Conservation (phyloP, 2,888 invertebrate genomes). For the Congeria kusceri region DNA sequence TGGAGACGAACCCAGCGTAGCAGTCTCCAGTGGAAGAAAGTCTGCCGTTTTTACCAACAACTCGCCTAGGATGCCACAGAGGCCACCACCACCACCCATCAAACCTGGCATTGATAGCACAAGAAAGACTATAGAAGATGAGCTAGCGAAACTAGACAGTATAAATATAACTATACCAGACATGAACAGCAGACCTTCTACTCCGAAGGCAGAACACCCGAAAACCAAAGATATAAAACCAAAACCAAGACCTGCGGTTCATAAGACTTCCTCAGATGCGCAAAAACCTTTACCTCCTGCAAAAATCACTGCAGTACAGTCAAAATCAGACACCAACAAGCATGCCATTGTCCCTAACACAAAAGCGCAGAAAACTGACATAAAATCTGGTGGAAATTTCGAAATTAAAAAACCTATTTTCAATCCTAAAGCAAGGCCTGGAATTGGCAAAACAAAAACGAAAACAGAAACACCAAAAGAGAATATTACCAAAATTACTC, state of each 20-base stretch:
- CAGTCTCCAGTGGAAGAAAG: conserved; percentile 48
- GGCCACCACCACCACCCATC: conserved; percentile 61
- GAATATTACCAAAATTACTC: conserved; percentile 4
- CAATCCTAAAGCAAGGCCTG: conserved; percentile 53
- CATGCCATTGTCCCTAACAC: background rate
- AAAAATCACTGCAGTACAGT: conserved; percentile 44
- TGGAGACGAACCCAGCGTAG: conserved; percentile 11
- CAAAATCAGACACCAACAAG: conserved; percentile 50
- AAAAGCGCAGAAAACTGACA: conserved; percentile 7
- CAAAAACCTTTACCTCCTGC: conserved; percentile 27
- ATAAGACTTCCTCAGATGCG: conserved; percentile 45
- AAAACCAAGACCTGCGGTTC: conserved; percentile 46
- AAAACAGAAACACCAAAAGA: background rate
- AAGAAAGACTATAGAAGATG: conserved; percentile 50
- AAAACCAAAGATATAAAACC: conserved; percentile 28
- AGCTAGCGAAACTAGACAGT: conserved; percentile 51
- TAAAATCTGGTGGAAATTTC: background rate
- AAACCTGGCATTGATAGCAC: conserved; percentile 39
- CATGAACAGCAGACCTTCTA: conserved; percentile 14
- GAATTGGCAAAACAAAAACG: conserved; percentile 4
- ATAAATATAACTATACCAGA: conserved; percentile 49
- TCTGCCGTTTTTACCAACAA: conserved; percentile 47
- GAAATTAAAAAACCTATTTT: conserved; percentile 51
- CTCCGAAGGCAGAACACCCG: conserved; percentile 14
- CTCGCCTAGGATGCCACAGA: conserved; percentile 52